Base-by-base conservation (phyloP, 2,797 vertebrate genomes). In the Anabacerthia variegaticeps region DNA sequence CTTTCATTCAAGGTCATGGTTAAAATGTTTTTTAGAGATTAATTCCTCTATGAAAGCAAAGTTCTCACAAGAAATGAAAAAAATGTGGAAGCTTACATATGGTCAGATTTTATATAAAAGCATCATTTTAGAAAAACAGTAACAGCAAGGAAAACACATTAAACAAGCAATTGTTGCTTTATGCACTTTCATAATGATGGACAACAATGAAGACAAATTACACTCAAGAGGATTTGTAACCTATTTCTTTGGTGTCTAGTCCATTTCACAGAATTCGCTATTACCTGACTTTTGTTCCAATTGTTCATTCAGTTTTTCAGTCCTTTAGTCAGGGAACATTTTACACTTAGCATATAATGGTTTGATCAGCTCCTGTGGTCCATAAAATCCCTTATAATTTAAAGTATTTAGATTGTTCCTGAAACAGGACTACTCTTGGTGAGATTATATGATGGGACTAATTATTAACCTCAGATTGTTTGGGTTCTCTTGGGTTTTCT, bases 291-390 rank as follows among this genome's bases (percentile, higher is more conserved):
- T 92, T 28, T 56, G 10, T 51, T 74, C 19, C 23, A 85, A 17
- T 17, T 52, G 18, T 34, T 84, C 20, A 28, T 65, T 58, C 39
- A 55, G 6, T 37, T 86, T 88, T 88, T 88, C n/a, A 56, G n/a
- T 44, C 51, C 36, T 86, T 49, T 37, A 68, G 8, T 44, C 46
- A 52, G 27, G 28, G 15, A 77, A 72, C 7, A 21, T 77, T 81
- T 32, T 73, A 19, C 10, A 49, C 49, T 84, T 26, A 30, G 32
- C 7, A 9, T 13, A 15, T 2, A 1, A 26, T 4, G 1, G 3
- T 37, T 94, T 93, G 30, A 72, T 74, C 3, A 0, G 10, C 51
- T 54, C 26, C 3, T 1, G 19, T 46, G 62, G 10, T 14, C 5
- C 43, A 55, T 75, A 52, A 91, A 74, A 67, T 80, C 10, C 14